These are phyloP conservation scores for Onychorhynchus coronatus DNA, from an alignment of 2,113 vertebrate species.

Conservation along the genomic window DNA sequence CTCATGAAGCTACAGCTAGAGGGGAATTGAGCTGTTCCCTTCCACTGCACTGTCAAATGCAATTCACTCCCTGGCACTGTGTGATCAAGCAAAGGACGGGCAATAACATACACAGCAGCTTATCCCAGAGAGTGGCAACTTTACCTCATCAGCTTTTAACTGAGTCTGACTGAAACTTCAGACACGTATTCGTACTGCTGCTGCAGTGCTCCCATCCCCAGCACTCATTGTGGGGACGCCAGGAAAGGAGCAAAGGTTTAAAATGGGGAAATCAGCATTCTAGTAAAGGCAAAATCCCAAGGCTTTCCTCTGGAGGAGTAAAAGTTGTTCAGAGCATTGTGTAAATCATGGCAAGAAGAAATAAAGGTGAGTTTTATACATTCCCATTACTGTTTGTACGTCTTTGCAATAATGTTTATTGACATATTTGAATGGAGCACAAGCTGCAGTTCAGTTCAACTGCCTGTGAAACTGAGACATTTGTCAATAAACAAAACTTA, in stretches of 20 bases:
- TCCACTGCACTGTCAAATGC: constrained; percentile 31
- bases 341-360: constrained; percentile 77
- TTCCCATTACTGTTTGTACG: constrained; percentile 76
- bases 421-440: constrained; percentile 78
- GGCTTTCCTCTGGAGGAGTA: constrained; percentile 62
- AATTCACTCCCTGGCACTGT: constrained; percentile 55
- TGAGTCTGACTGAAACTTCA: not conserved
- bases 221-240: not conserved
- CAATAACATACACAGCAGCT: constrained; percentile 34
- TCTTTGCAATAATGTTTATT: constrained; percentile 85
- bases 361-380: constrained; percentile 80
- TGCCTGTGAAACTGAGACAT: constrained; percentile 82
- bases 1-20: not conserved
- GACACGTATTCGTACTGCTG: not conserved
- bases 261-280: not conserved
- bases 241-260: not conserved
- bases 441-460: constrained; percentile 80
- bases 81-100: constrained; percentile 45
- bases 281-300: constrained; percentile 22
- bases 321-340: constrained; percentile 70
- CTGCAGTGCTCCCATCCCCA: not conserved
- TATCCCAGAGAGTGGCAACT: constrained; percentile 14
- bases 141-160: constrained; percentile 23
- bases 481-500: constrained; percentile 79
- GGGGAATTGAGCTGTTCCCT: constrained; percentile 45